phyloP scores from a whole-genome alignment of 2,797 vertebrate species.

The Sebastes baramenuke region DNA sequence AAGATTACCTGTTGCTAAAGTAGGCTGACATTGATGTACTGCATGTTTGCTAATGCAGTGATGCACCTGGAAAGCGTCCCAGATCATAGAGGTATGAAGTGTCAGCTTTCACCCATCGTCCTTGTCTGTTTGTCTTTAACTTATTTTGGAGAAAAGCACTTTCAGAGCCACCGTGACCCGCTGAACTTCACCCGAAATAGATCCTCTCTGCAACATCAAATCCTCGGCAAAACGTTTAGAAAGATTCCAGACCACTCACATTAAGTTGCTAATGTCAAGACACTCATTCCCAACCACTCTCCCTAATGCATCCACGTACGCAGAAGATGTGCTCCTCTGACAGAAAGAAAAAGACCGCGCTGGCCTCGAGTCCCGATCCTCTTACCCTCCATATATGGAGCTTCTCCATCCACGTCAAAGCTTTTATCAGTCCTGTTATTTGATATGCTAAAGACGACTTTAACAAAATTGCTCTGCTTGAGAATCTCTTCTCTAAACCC shows the following conservation, averaged over 20 bases:
- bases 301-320: constrained; percentile 41
- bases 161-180: constrained; percentile 27
- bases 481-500: constrained; percentile 19
- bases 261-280: constrained; percentile 60
- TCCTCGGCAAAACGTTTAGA: constrained; percentile 40
- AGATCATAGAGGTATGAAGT: neutral
- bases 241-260: constrained; percentile 56
- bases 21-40: constrained; percentile 29
- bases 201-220: constrained; percentile 18
- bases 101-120: constrained; percentile 1
- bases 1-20: constrained; percentile 32
- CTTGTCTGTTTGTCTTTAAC: constrained; percentile 14
- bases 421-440: constrained; percentile 4
- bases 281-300: constrained; percentile 44
- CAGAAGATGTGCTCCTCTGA: constrained; percentile 31
- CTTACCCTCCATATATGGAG: constrained; percentile 23
- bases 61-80: constrained; percentile 35
- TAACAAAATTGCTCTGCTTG: constrained; percentile 14
- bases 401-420: constrained; percentile 11
- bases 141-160: constrained; percentile 26
- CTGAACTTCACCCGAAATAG: constrained; percentile 33
- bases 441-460: neutral
- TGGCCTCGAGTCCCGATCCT: constrained; percentile 24
- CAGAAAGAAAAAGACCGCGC: constrained; percentile 3
- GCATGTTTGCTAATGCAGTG: constrained; percentile 15